These are phyloP conservation scores for Anguilla pacifica DNA, from an alignment of 2,797 vertebrate species.

Conservation along the genomic window DNA sequence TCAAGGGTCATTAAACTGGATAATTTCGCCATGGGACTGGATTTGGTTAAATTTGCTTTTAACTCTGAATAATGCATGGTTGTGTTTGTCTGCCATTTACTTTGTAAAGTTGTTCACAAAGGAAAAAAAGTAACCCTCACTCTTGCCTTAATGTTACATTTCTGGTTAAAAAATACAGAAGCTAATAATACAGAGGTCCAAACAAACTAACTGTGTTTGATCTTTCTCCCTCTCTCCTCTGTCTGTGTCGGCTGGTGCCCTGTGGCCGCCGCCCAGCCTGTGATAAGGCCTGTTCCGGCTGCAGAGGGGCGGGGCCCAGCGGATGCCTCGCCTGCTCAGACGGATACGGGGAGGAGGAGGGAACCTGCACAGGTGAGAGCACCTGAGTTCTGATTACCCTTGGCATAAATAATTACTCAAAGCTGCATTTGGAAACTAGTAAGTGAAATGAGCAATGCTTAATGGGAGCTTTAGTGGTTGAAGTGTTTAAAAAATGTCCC, in stretches of 20 bases:
- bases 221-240: neutral
- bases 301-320: constrained; percentile 80
- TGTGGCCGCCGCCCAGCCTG: constrained; percentile 71
- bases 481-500: neutral
- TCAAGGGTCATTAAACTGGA: neutral
- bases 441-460: neutral
- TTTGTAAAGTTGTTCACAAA: neutral
- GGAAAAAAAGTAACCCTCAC: neutral
- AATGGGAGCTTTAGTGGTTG: too few relatives aligned
- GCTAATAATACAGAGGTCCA: neutral
- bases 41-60: neutral
- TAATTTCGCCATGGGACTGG: neutral
- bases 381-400: neutral
- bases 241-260: neutral
- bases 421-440: neutral
- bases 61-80: neutral
- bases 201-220: neutral
- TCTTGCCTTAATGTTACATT: neutral
- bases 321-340: constrained; percentile 75
- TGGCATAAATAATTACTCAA: neutral
- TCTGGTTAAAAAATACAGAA: neutral
- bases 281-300: constrained; percentile 80
- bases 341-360: constrained; percentile 76
- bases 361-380: constrained; percentile 80
- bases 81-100: neutral